Conservation (phyloP, 2,888 invertebrate species). For the Cantharis lateralis region DNA sequence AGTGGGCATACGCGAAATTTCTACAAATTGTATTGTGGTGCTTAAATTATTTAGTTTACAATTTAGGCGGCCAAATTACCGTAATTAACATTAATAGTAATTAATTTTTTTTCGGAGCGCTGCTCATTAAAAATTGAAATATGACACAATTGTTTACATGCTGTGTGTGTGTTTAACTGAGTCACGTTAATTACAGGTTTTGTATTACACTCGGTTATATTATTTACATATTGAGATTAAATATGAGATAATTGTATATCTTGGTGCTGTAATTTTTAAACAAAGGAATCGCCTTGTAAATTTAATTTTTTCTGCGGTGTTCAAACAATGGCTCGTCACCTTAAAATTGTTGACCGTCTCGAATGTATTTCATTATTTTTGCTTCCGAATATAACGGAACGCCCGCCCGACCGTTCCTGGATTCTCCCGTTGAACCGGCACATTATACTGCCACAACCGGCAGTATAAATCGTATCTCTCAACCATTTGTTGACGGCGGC, state of each 20-base stretch:
- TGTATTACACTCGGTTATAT: neutral
- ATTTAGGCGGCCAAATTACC: slow-evolving; percentile 5
- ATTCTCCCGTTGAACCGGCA: neutral
- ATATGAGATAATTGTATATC: neutral
- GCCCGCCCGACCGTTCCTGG: neutral
- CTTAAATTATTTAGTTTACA: neutral
- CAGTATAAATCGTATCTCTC: no score
- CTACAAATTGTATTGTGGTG: neutral
- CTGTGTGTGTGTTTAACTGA: slow-evolving; percentile 5
- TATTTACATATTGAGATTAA: slow-evolving; percentile 1
- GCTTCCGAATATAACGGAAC: neutral
- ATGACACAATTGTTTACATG: slow-evolving; percentile 14
- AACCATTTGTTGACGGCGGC: neutral
- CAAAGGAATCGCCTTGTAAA: neutral
- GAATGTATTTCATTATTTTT: neutral
- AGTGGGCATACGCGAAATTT: neutral
- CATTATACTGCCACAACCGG: no score
- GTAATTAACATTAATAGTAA: slow-evolving; percentile 6
- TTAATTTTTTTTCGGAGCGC: slow-evolving; percentile 5
- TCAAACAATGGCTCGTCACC: neutral
- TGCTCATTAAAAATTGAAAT: slow-evolving; percentile 12
- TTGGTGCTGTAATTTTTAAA: neutral
- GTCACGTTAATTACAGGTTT: slow-evolving; percentile 8
- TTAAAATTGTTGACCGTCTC: neutral
- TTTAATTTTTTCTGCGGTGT: neutral